A percentile compares a stretch with the other conserved stretches of the same genome.
These are phyloP conservation scores for Drosophila fulvimacula DNA, from an alignment of 2,888 invertebrate species.

Conservation along the genomic window DNA sequence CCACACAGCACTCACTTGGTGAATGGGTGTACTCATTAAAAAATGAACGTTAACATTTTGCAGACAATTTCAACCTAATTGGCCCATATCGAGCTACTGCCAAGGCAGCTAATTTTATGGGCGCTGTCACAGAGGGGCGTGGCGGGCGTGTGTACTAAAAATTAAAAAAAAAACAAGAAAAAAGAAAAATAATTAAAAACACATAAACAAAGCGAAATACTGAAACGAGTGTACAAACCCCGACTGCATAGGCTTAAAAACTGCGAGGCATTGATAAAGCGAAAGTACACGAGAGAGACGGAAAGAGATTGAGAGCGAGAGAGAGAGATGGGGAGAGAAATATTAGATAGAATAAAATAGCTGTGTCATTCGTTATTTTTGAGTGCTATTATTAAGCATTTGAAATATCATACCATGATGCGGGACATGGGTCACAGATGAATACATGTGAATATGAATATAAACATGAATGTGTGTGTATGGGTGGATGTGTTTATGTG, in stretches of 20 bases:
- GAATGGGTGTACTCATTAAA: conserved; percentile 44
- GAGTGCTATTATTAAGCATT: conserved; percentile 79
- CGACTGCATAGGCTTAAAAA: conserved; percentile 1
- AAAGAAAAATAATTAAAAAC: conserved; percentile 43
- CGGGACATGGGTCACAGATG: conserved; percentile 56
- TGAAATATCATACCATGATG: conserved; percentile 79
- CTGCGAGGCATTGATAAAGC: neutral
- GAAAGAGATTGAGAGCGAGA: conserved; percentile 1
- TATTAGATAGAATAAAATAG: conserved; percentile 66
- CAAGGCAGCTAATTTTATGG: conserved; percentile 32
- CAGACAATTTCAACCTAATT: conserved; percentile 74
- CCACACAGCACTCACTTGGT: conserved; percentile 30
- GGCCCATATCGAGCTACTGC: conserved; percentile 58
- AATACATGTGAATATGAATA: conserved; percentile 24
- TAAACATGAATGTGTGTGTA: conserved; percentile 9
- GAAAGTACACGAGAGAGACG: neutral
- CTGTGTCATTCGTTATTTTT: conserved; percentile 75
- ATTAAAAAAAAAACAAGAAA: conserved; percentile 14
- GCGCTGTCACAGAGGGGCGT: neutral
- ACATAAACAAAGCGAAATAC: conserved; percentile 59
- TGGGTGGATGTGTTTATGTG: conserved; percentile 8
- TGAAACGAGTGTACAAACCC: conserved; percentile 14
- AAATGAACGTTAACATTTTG: conserved; percentile 71
- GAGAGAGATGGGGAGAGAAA: neutral
- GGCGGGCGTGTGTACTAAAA: neutral